phyloP scores from a whole-genome alignment of 2,888 invertebrate species.

The Leptopterna dolabrata region DNA sequence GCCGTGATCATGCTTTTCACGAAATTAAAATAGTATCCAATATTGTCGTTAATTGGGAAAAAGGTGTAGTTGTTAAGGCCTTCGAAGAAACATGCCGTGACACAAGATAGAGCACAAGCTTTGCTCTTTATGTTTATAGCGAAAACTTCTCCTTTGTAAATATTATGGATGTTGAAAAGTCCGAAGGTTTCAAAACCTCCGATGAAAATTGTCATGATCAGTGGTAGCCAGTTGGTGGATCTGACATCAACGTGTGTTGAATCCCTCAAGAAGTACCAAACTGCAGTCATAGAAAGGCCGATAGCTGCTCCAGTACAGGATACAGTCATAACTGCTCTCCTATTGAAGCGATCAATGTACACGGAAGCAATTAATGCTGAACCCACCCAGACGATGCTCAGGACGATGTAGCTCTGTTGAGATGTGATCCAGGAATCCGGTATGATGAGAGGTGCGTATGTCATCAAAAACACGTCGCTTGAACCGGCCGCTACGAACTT shows the following conservation, averaged over 20 bases:
- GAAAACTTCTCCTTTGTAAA: constrained; percentile 72
- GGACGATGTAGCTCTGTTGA: constrained; percentile 57
- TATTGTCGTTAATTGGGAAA: neutral
- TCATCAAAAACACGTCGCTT: constrained; percentile 55
- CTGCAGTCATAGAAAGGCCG: constrained; percentile 63
- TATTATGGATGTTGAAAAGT: constrained; percentile 16
- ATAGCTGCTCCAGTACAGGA: constrained; percentile 53
- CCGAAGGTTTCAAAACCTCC: constrained; percentile 11
- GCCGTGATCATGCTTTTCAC: constrained; percentile 73
- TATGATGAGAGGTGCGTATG: constrained; percentile 59
- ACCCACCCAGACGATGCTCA: constrained; percentile 56
- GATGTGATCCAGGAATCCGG: constrained; percentile 56
- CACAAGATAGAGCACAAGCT: constrained; percentile 72
- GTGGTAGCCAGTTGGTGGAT: constrained; percentile 71
- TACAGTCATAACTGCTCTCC: constrained; percentile 57
- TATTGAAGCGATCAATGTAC: constrained; percentile 58
- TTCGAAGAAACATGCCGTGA: constrained; percentile 71
- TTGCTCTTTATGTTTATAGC: constrained; percentile 74
- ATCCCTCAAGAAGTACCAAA: constrained; percentile 69
- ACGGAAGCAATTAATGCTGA: constrained; percentile 47
- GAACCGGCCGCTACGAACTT: constrained; percentile 20
- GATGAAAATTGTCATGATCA: constrained; percentile 72
- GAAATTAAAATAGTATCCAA: constrained; percentile 74
- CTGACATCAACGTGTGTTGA: constrained; percentile 72
- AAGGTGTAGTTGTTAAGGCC: constrained; percentile 66